These are phyloP conservation scores for Pogoniulus pusillus DNA, from an alignment of 2,797 vertebrate genomes.

Conservation along the genomic window DNA sequence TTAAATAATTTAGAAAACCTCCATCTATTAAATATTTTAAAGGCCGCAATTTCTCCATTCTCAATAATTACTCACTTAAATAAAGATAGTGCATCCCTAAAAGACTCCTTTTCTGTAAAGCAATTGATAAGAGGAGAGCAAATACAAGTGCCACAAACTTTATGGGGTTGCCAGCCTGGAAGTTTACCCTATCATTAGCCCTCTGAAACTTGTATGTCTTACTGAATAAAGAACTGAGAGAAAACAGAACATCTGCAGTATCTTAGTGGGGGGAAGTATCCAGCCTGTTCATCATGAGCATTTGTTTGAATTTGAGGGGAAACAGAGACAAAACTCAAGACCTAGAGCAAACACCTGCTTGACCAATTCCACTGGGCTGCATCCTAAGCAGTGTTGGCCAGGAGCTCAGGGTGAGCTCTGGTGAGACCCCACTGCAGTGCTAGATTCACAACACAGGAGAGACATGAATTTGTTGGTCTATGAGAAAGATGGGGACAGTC, in stretches of 20 bases:
- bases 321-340: neutral
- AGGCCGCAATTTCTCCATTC: slow-evolving; percentile 63
- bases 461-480: too few relatives aligned
- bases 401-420: too few relatives aligned
- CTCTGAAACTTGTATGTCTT: neutral
- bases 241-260: neutral
- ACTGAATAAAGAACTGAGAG: neutral
- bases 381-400: too few relatives aligned
- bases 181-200: neutral
- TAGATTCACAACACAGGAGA: too few relatives aligned
- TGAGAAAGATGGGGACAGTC: too few relatives aligned
- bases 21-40: slow-evolving; percentile 65
- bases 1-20: slow-evolving; percentile 68
- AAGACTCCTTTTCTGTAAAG: neutral
- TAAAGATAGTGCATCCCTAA: neutral
- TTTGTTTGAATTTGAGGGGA: neutral
- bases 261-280: neutral
- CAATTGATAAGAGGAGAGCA: neutral
- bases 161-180: neutral
- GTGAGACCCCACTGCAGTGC: too few relatives aligned
- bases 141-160: neutral
- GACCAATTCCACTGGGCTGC: neutral
- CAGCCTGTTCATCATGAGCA: neutral
- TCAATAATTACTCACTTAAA: slow-evolving; percentile 29
- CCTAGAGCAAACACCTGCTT: neutral